Evolutionary conservation across 2,113 vertebrate genomes (phyloP), one percentile per base, ranked within the genome.

Genomic region (Daubentonia madagascariensis): DNA sequence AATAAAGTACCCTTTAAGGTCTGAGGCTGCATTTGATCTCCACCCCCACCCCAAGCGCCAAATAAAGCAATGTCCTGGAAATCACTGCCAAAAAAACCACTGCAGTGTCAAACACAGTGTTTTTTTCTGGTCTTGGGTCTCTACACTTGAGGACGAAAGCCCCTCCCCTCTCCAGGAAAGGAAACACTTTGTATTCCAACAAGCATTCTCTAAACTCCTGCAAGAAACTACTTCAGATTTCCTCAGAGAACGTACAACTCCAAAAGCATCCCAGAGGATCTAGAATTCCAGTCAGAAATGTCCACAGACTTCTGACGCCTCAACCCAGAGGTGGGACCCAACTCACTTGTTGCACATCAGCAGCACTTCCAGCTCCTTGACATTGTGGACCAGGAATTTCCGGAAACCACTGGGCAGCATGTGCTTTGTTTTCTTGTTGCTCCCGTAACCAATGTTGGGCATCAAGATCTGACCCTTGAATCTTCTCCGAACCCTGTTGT

Each of bases 321-420:
- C n/a, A 85, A 14, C 78, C 50, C 25, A 22, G 9, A 63, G 43
- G 17, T 0, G 63, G 16, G 12, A 16, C 0, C 70, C 30, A 30
- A 98, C 99, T 99, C 98, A 99, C 99, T 99, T 99, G 99, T 99
- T 99, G 95, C 99, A 99, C 99, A 99, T 99, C 99, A 99, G 99
- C 57, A 99, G 99, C 94, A 99, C 99, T 80, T 99, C 99, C 0
- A 99, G 99, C 97, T 99, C 99, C 97, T 99, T 99, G 96, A 99
- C 98, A 0, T 99, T 99, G 99, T 99, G 99, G 1, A 99, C 99
- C 96, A 99, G 98, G 97, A 99, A 99, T 98, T 99, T 99, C 84
- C 99, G 99, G 99, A 99, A 99, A 45, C 99, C 99, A 0, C 99
- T 98, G 72, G 99, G 99, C 97, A 99, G 98, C 99, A 99, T 99